Base-by-base conservation (phyloP, 2,797 vertebrate genomes). In the Aeoliscus strigatus region DNA sequence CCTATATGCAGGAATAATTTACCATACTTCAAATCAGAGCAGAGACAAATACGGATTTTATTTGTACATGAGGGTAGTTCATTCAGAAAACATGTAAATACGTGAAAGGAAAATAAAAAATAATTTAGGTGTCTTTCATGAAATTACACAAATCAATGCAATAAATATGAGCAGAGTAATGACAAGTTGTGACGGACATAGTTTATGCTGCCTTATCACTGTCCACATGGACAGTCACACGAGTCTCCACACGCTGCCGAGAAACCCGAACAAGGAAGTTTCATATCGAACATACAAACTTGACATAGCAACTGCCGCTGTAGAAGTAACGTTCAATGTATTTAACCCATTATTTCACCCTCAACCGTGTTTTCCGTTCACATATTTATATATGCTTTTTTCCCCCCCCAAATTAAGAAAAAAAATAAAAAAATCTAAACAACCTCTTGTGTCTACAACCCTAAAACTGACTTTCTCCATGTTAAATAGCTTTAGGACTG, bases 1-100 rank as follows among this genome's bases (percentile, higher is more conserved):
- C 39, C 66, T 79, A 89, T 88, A 79, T 81, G 89, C 85, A 89
- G 87, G 89, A 95, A 96, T 93, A 95, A 93, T 92, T 93, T 91
- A 96, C 86, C 84, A 88, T 64, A 49, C 84, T 88, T 88, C 87
- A 79, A 86, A 76, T 84, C 85, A 86, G 73, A 82, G 86, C 77
- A 87, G 82, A 70, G 80, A 87, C 81, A 74, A 82, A 83, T 75
- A 79, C 67, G 84, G 74, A 73, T 82, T 81, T 78, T 63, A 73
- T 85, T 87, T 88, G 62, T 86, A 88, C 86, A 87, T 77, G 73
- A 87, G 74, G 73, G 77, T 82, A 86, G 81, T 73, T 89, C 83
- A 88, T 87, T 77, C 72, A 86, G 80, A 86, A 89, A 87, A 86
- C 85, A 87, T 66, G 75, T 73, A 69, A 80, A 76, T 76, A 88